These are phyloP conservation scores for Tachina grossa DNA, from an alignment of 2,888 invertebrate species.

Conservation along the genomic window DNA sequence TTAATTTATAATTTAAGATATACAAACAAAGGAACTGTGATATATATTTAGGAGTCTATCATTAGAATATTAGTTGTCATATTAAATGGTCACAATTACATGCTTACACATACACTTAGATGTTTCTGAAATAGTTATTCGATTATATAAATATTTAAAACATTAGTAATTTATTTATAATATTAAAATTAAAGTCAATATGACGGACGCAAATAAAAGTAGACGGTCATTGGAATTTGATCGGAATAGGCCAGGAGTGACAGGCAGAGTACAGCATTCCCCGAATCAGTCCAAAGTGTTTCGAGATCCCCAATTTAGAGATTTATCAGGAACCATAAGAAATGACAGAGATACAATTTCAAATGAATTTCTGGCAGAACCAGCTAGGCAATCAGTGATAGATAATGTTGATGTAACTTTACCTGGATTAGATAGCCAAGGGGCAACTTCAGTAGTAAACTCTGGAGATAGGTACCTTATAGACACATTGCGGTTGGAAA, in stretches of 20 bases:
- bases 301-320: conserved; percentile 12
- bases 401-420: neutral
- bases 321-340: conserved; percentile 6
- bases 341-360: neutral
- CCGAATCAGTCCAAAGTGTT: neutral
- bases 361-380: neutral
- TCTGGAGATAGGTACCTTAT: neutral
- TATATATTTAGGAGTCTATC: no score
- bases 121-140: no score
- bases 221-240: conserved; percentile 2
- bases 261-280: neutral
- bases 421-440: neutral
- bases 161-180: no score
- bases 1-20: no score
- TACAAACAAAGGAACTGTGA: no score
- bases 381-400: neutral
- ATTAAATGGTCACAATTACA: no score
- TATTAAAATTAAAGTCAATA: neutral
- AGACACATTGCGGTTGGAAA: neutral
- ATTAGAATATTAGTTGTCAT: no score
- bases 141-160: no score
- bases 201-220: neutral
- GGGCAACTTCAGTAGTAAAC: neutral
- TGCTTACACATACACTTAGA: no score
- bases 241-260: neutral